Evolutionary conservation across 2,888 invertebrate genomes (phyloP).

Genomic region (Volucella inanis): DNA sequence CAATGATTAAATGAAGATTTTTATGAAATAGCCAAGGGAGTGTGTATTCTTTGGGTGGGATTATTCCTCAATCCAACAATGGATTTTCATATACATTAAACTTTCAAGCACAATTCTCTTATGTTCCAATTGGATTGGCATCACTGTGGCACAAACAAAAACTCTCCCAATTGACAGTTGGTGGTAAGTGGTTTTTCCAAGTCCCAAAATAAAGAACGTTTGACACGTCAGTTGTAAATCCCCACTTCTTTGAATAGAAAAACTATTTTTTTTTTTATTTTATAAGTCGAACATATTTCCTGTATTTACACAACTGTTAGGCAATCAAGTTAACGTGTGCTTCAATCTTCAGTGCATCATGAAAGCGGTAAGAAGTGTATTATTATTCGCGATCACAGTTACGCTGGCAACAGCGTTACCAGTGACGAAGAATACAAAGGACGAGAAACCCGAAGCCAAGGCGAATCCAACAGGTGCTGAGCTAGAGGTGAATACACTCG

Average conservation of each 20-base stretch:
- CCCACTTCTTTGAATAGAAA: slow-evolving; percentile 49
- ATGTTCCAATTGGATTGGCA: slow-evolving; percentile 9
- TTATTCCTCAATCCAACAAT: too few species aligned
- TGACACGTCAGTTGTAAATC: slow-evolving; percentile 66
- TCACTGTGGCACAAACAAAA: slow-evolving; percentile 27
- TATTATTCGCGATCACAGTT: slow-evolving; percentile 62
- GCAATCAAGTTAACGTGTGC: slow-evolving; percentile 26
- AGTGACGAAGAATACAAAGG: slow-evolving; percentile 84
- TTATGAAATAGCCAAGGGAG: too few species aligned
- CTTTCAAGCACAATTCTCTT: neutral
- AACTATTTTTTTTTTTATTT: neutral
- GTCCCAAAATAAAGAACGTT: slow-evolving; percentile 59
- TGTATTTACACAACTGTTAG: slow-evolving; percentile 31
- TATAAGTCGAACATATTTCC: slow-evolving; percentile 31
- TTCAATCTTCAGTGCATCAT: slow-evolving; percentile 41
- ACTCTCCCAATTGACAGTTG: slow-evolving; percentile 10
- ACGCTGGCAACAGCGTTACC: slow-evolving; percentile 83
- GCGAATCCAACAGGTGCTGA: slow-evolving; percentile 78
- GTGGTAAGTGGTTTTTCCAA: slow-evolving; percentile 37
- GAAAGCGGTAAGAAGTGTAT: slow-evolving; percentile 48
- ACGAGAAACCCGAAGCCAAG: slow-evolving; percentile 81
- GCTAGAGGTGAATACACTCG: slow-evolving; percentile 76
- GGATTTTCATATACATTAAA: neutral
- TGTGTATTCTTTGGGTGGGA: too few species aligned
- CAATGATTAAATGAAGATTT: too few species aligned